Evolutionary conservation across 2,888 invertebrate species (phyloP).

Genomic region (Erebia epiphron): DNA sequence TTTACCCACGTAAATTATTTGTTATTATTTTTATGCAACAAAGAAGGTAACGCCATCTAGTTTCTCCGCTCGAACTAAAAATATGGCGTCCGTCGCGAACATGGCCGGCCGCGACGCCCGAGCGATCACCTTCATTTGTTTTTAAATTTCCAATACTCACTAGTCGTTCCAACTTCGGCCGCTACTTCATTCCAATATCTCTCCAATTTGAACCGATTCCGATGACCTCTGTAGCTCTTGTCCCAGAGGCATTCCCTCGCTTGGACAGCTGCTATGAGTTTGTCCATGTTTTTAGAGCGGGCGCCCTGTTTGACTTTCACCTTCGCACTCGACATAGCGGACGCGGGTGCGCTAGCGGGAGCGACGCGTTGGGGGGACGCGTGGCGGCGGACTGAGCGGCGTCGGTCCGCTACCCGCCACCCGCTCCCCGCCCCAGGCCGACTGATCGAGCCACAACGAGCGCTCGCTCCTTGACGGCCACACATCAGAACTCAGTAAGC

Average conservation of each 20-base stretch:
- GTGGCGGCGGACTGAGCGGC: constrained; percentile 56
- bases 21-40: not conserved
- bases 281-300: constrained; percentile 73
- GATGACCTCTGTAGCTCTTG: constrained; percentile 72
- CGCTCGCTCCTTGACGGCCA: constrained; percentile 32
- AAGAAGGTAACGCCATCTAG: not conserved
- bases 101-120: constrained; percentile 44
- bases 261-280: constrained; percentile 76
- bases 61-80: not conserved
- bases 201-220: constrained; percentile 75
- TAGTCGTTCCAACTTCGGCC: constrained; percentile 72
- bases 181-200: constrained; percentile 79
- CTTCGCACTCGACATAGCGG: constrained; percentile 54
- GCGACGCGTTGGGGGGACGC: constrained; percentile 60
- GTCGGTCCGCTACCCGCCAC: constrained; percentile 48
- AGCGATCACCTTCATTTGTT: constrained; percentile 53
- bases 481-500: not conserved
- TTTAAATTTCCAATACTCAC: constrained; percentile 59
- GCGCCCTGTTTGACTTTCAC: constrained; percentile 59
- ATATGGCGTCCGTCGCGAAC: constrained; percentile 28
- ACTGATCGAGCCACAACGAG: constrained; percentile 35
- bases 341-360: constrained; percentile 62
- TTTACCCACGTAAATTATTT: too few species aligned
- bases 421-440: constrained; percentile 52
- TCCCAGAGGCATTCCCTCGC: constrained; percentile 78